phyloP scores from a whole-genome alignment of 2,113 vertebrate genomes.

The Grus americana region DNA sequence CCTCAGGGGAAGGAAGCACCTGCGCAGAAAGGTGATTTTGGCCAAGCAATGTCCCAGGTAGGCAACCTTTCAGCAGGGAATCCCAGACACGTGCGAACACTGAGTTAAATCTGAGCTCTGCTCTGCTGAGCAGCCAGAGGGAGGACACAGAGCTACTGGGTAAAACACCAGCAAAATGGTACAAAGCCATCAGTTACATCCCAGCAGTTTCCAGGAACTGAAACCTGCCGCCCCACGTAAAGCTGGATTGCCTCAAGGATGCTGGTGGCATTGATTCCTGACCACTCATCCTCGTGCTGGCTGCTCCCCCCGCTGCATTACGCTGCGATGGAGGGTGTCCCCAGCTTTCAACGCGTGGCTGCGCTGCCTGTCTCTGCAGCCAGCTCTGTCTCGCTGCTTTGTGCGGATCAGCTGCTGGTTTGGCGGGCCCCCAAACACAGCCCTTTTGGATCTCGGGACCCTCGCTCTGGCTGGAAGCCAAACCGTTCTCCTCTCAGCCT shows the following conservation, averaged over 20 bases:
- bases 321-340: background rate
- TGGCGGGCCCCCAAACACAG: background rate
- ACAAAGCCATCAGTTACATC: background rate
- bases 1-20: background rate
- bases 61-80: background rate
- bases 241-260: background rate
- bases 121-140: background rate
- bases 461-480: background rate
- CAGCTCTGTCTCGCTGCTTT: background rate
- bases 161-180: background rate
- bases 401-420: constrained; percentile 10
- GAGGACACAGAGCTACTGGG: background rate
- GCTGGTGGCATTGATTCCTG: background rate
- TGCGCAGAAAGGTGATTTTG: background rate
- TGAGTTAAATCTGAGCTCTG: background rate
- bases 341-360: background rate
- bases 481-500: background rate
- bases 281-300: background rate
- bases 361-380: background rate
- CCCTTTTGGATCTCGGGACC: background rate
- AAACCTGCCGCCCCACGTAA: background rate
- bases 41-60: background rate
- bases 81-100: background rate
- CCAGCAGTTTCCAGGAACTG: background rate
- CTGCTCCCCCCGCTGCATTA: background rate